Base-by-base conservation (phyloP, 2,113 vertebrate genomes). In the Jacana jacana region DNA sequence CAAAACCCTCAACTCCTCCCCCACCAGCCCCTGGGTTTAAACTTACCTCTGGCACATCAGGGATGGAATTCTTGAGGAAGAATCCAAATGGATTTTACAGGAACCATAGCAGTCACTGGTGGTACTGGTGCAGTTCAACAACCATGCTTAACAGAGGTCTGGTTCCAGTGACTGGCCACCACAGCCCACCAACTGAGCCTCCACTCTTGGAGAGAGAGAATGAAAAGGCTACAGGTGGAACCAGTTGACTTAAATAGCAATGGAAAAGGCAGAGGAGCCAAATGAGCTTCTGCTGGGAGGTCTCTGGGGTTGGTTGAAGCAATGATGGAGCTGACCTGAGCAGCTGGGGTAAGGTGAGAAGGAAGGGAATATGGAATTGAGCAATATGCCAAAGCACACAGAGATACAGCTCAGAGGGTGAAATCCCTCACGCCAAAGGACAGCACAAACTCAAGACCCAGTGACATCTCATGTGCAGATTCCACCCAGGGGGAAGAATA, bases 81-180 rank as follows among this genome's bases (percentile, higher is more conserved):
- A 37, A 3, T 9, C 17, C 55, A n/a, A 7, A 17, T 1, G 11
- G 16, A 40, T 39, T 52, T 66, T 9, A 4, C 1, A 1, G 52
- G 58, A 78, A 33, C 20, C 5, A 0, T 0, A 30, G 61, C 37
- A 28, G 19, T 7, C 8, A 2, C 18, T 4, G 33, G 5, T 7
- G 18, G 60, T 42, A 11, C 44, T 63, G 40, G 15, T 1, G 1
- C 9, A 4, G 22, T 46, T 70, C 40, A 54, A 48, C 16, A 18
- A 5, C 18, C 3, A 5, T 3, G 17, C 23, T 58, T 25, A 11
- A 7, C 9, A 0, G 0, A 2, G 39, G 17, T 20, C 30, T 5
- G 4, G 19, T 3, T 40, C 72, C 46, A 28, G 28, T 0, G 11
- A 15, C 5, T 35, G 61, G 13, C 57, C 84, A 52, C 76, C 65